Base-by-base conservation (phyloP, 2,888 invertebrate genomes). In the Eugnorisma glareosa region DNA sequence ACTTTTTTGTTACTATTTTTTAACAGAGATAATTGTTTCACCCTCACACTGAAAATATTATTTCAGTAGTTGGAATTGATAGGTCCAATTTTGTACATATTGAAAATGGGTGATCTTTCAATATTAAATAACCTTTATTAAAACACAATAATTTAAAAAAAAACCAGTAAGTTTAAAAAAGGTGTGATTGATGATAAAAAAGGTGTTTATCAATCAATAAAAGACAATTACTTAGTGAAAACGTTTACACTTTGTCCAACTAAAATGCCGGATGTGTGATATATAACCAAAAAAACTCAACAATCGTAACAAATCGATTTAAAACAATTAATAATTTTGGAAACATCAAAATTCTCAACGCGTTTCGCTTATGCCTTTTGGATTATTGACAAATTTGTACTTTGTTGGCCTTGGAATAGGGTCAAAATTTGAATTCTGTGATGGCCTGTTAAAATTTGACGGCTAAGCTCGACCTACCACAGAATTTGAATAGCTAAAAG, bases 251-350 rank as follows among this genome's bases (percentile, higher is more conserved):
- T 85, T 83, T 40, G 72, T 71, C 76, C 74, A 83, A 75, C 71
- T 73, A 84, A 79, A 89, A 73, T 86, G 81, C 91, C 92, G 90
- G 89, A 91, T 89, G 86, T 91, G 85, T 81, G 87, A 90, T 90
- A 83, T 87, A 86, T 90, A 88, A 89, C 84, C 91, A 90, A 92
- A 78, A 91, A 91, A 88, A 73, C 80, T 85, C 89, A 80, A 89
- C 84, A 91, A 91, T 93, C 94, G 94, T 91, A 92, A 83, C 95
- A 91, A 95, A 95, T 95, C 88, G 90, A 94, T 95, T 94, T 73
- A 81, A 81, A 86, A 90, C 90, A 92, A 91, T 92, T 89, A 89
- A 87, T 88, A 86, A 88, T 90, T 91, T 91, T 77, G 85, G 88
- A 90, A 89, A 90, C 89, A 87, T 90, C 84, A 88, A 88, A 83